Evolutionary conservation across 1,140 invertebrate species (phyloP).

Genomic region (Drosophila rhopaloa): DNA sequence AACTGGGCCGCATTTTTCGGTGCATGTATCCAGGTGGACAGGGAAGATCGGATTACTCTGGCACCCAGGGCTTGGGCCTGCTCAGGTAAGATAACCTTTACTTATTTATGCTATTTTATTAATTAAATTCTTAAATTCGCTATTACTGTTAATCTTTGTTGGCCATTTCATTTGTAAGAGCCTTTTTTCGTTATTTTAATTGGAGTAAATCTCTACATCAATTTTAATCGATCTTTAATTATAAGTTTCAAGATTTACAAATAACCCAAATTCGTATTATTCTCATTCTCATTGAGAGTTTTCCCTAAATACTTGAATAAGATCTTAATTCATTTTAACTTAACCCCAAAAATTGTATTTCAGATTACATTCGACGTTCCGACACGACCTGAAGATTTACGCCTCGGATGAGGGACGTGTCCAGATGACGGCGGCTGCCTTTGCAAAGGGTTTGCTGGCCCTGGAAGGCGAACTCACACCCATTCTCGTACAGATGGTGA

Average conservation of each 20-base stretch:
- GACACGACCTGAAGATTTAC: constrained; percentile 99
- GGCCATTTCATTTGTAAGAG: no score
- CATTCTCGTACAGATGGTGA: constrained; percentile 99
- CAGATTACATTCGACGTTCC: constrained; percentile 98
- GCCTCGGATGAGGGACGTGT: constrained; percentile 99
- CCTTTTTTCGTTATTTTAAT: no score
- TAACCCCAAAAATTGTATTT: neutral
- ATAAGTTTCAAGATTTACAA: no score
- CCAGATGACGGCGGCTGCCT: constrained; percentile 99
- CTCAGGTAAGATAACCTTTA: constrained; percentile 86
- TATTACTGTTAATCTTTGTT: no score
- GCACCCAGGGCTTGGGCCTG: constrained; percentile 96
- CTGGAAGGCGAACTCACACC: constrained; percentile 99
- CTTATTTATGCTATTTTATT: neutral
- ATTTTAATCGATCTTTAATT: no score
- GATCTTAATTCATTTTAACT: no score
- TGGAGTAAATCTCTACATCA: no score
- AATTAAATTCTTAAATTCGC: no score
- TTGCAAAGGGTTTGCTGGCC: constrained; percentile 98
- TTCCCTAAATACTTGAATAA: no score
- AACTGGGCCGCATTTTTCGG: constrained; percentile 98
- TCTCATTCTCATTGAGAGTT: no score
- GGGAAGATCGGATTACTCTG: constrained; percentile 89
- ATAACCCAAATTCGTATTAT: no score
- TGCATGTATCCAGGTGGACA: constrained; percentile 99